Conservation (phyloP, 2,797 vertebrate genomes). For the Alectoris magna region DNA sequence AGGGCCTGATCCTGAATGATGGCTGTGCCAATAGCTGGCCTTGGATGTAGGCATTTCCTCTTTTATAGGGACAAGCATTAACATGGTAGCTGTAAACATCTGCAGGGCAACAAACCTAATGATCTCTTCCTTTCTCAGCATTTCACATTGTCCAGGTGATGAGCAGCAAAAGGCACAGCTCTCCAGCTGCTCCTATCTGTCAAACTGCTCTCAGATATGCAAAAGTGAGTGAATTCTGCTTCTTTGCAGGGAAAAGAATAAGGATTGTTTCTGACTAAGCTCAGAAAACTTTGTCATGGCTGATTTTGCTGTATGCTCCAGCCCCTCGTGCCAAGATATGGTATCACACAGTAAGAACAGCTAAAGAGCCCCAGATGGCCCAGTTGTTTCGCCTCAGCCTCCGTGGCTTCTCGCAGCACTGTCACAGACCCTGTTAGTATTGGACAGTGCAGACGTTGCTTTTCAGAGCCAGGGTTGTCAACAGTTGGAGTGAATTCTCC, state of each 20-base stretch:
- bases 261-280: constrained; percentile 46
- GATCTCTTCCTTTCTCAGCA: neutral
- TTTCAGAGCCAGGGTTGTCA: constrained; percentile 1
- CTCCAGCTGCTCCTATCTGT: neutral
- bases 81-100: neutral
- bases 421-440: neutral
- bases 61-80: neutral
- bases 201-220: neutral
- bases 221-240: constrained; percentile 1
- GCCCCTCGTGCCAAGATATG: constrained; percentile 8
- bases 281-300: constrained; percentile 31
- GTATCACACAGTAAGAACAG: constrained; percentile 40
- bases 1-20: neutral
- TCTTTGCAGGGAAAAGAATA: neutral
- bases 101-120: neutral
- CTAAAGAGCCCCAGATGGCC: constrained; percentile 62
- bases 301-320: constrained; percentile 55
- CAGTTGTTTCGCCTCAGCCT: neutral
- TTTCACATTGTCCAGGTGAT: neutral
- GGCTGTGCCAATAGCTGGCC: neutral
- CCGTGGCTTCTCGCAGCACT: neutral
- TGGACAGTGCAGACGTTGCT: neutral
- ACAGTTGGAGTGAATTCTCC: constrained; percentile 26
- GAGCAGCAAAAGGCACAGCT: neutral
- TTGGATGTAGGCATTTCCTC: neutral